Evolutionary conservation across 1,140 invertebrate genomes (phyloP).

Genomic region (Micrasema longulum): DNA sequence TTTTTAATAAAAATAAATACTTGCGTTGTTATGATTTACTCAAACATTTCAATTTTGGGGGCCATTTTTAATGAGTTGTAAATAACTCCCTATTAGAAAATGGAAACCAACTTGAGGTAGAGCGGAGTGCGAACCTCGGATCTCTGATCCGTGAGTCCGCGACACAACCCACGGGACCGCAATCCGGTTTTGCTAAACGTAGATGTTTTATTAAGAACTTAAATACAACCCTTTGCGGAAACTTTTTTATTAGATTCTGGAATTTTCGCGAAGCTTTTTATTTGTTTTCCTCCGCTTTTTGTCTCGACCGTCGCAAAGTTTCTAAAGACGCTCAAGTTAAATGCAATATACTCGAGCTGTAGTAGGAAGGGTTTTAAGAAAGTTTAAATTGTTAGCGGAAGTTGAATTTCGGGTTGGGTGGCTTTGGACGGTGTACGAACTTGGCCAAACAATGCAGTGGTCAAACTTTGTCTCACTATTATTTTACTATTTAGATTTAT

Average conservation of each 20-base stretch:
- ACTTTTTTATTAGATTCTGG: constrained; percentile 56
- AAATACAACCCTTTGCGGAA: constrained; percentile 36
- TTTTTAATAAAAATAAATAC: too few species aligned
- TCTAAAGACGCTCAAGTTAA: constrained; percentile 53
- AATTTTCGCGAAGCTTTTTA: constrained; percentile 44
- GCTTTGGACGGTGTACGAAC: constrained; percentile 20
- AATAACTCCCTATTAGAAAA: too few species aligned
- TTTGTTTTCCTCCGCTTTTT: constrained; percentile 33
- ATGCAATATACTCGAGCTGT: constrained; percentile 54
- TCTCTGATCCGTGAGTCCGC: too few species aligned
- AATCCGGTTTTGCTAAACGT: too few species aligned
- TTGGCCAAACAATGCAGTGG: constrained; percentile 37
- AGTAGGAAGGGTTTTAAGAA: constrained; percentile 47
- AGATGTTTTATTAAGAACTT: too few species aligned
- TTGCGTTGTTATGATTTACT: too few species aligned
- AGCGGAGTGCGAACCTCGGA: too few species aligned
- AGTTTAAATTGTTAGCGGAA: constrained; percentile 50
- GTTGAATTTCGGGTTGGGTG: constrained; percentile 41
- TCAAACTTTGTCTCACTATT: constrained; percentile 34
- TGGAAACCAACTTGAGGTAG: too few species aligned
- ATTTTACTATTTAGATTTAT: constrained; percentile 26
- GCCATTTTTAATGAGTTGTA: too few species aligned
- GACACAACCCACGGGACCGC: too few species aligned
- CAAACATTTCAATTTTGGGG: too few species aligned
- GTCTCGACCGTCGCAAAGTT: constrained; percentile 49